Conservation (phyloP, 2,888 invertebrate species). For the Theristus sp. region DNA sequence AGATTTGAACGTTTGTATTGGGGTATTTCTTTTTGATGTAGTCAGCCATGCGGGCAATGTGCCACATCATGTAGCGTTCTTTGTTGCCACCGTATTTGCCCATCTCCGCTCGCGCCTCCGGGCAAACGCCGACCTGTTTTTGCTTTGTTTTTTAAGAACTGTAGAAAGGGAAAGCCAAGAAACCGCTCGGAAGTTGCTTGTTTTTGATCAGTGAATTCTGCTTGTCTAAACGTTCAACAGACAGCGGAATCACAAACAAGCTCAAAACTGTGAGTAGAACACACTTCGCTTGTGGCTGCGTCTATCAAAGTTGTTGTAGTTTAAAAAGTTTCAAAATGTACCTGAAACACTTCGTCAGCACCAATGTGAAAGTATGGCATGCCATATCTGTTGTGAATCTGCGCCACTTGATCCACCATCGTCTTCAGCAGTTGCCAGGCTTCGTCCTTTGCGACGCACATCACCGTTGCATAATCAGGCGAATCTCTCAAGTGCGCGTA, state of each 20-base stretch:
- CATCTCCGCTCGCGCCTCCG: background rate
- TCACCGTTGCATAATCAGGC: constrained; percentile 38
- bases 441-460: background rate
- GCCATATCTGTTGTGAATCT: background rate
- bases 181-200: too few relatives aligned
- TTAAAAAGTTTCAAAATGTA: background rate
- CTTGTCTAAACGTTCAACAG: too few relatives aligned
- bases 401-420: background rate
- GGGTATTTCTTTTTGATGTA: background rate
- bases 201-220: too few relatives aligned
- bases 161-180: too few relatives aligned
- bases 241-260: background rate
- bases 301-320: too few relatives aligned
- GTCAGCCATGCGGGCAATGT: constrained; percentile 4
- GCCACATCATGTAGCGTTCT: constrained; percentile 6
- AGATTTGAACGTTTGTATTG: constrained; percentile 2
- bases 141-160: too few relatives aligned
- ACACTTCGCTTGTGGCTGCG: too few relatives aligned
- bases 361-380: constrained; percentile 4
- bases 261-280: background rate
- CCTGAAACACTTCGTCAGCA: constrained; percentile 3
- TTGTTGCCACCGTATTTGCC: background rate
- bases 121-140: background rate
- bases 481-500: constrained; percentile 48
- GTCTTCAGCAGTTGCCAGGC: background rate